These are phyloP conservation scores for Hylaea fasciaria DNA, from an alignment of 2,888 invertebrate species.

Conservation along the genomic window DNA sequence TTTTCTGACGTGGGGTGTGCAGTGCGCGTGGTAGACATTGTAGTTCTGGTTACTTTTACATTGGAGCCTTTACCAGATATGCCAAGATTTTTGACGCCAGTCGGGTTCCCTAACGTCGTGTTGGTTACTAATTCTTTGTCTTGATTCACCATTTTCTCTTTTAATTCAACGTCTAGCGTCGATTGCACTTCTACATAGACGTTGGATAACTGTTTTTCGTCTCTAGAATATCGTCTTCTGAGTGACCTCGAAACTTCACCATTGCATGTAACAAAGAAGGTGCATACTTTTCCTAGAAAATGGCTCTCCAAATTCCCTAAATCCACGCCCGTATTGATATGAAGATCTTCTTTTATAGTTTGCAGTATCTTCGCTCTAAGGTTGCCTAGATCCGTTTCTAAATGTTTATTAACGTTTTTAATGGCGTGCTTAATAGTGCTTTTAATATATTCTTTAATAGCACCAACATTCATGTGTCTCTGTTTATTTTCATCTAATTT, in stretches of 20 bases:
- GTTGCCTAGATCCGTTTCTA: constrained; percentile 42
- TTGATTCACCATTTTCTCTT: constrained; percentile 31
- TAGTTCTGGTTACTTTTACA: too few relatives aligned
- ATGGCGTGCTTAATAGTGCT: constrained; percentile 44
- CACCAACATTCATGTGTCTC: constrained; percentile 49
- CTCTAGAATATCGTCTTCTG: not conserved
- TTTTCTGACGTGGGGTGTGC: not conserved
- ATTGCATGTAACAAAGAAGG: constrained; percentile 61
- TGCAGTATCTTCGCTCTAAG: constrained; percentile 43
- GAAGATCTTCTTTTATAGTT: constrained; percentile 56
- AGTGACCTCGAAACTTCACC: constrained; percentile 37
- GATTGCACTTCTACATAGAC: constrained; percentile 58
- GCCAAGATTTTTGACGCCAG: not conserved
- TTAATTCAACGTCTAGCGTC: constrained; percentile 52
- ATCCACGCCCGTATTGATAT: constrained; percentile 58
- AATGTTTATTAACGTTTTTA: constrained; percentile 36
- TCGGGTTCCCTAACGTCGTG: not conserved
- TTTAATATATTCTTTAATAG: constrained; percentile 51
- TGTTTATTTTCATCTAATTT: constrained; percentile 52
- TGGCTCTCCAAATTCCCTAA: constrained; percentile 55
- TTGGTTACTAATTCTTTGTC: constrained; percentile 2
- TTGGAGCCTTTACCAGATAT: not conserved
- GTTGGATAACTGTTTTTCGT: constrained; percentile 24
- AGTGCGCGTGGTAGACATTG: too few relatives aligned
- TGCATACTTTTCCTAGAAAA: constrained; percentile 53